phyloP scores from a whole-genome alignment of 2,888 invertebrate species.

The Pimpla rufipes region DNA sequence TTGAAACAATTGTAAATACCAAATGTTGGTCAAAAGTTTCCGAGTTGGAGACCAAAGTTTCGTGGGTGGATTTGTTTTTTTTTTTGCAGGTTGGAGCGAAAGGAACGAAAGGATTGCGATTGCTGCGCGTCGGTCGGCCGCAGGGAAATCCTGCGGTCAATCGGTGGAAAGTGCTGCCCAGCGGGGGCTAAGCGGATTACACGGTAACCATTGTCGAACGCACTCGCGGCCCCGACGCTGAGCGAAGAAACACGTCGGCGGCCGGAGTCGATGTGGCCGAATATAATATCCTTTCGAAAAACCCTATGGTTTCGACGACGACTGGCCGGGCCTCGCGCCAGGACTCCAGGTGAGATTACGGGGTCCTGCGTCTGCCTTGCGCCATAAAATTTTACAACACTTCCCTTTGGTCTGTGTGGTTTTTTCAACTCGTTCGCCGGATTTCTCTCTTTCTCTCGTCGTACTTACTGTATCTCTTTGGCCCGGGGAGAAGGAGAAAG shows the following conservation, averaged over 20 bases:
- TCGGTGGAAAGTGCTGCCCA: conserved; percentile 61
- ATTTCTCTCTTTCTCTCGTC: conserved; percentile 30
- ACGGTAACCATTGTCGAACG: conserved; percentile 71
- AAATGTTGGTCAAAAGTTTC: background rate
- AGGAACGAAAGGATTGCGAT: background rate
- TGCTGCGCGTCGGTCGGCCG: background rate
- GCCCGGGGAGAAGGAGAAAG: conserved; percentile 67
- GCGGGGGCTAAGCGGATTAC: conserved; percentile 74
- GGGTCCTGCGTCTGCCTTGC: conserved; percentile 69
- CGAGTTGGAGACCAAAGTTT: background rate
- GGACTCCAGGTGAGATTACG: conserved; percentile 70
- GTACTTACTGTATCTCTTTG: background rate
- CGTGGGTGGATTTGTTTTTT: background rate
- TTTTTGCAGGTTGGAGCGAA: too few species aligned
- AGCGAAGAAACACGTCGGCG: conserved; percentile 30
- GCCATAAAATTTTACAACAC: conserved; percentile 77
- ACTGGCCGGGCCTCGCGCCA: conserved; percentile 49
- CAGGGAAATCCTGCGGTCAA: conserved; percentile 74
- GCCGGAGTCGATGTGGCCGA: conserved; percentile 34
- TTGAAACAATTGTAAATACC: background rate
- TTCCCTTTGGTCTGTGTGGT: conserved; percentile 74
- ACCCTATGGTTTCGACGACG: conserved; percentile 69
- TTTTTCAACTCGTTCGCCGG: conserved; percentile 71
- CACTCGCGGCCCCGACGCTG: conserved; percentile 6
- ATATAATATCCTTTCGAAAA: conserved; percentile 69